phyloP scores from a whole-genome alignment of 2,113 vertebrate species.

The Ammodytes marinus region DNA sequence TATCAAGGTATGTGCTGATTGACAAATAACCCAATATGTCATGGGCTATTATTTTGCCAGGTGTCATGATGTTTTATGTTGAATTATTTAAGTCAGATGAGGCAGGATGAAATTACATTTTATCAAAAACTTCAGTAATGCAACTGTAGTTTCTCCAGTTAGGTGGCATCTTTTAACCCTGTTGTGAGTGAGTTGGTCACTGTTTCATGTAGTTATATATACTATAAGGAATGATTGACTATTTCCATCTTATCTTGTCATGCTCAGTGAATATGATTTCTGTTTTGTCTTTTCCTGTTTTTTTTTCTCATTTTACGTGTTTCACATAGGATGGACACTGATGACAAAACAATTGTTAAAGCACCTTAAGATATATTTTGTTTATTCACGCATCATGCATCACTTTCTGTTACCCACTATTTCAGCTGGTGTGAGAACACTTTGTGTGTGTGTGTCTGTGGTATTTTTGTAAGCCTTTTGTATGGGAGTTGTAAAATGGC shows the following conservation, averaged over 20 bases:
- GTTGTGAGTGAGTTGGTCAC: constrained; percentile 42
- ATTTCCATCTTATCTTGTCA: constrained; percentile 24
- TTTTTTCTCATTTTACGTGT: constrained; percentile 44
- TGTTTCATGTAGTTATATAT: constrained; percentile 43
- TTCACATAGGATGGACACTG: constrained; percentile 69
- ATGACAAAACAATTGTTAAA: constrained; percentile 70
- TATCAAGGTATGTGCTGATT: constrained; percentile 9
- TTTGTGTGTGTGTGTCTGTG: constrained; percentile 77
- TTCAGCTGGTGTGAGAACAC: constrained; percentile 59
- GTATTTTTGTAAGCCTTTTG: constrained; percentile 92
- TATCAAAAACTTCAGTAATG: constrained; percentile 9
- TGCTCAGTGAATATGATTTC: constrained; percentile 45
- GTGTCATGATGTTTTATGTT: constrained; percentile 46
- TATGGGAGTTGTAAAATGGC: constrained; percentile 88
- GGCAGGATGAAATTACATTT: constrained; percentile 25
- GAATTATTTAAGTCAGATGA: constrained; percentile 61
- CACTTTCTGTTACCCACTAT: constrained; percentile 51
- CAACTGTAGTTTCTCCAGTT: constrained; percentile 26
- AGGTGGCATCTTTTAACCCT: constrained; percentile 23
- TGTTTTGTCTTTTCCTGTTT: background rate
- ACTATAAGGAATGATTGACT: constrained; percentile 15
- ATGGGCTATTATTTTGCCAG: constrained; percentile 28
- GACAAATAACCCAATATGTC: background rate
- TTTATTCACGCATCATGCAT: constrained; percentile 70
- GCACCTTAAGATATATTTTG: constrained; percentile 88